Base-by-base conservation (phyloP, 1,140 invertebrate genomes). In the Ostrea edulis region DNA sequence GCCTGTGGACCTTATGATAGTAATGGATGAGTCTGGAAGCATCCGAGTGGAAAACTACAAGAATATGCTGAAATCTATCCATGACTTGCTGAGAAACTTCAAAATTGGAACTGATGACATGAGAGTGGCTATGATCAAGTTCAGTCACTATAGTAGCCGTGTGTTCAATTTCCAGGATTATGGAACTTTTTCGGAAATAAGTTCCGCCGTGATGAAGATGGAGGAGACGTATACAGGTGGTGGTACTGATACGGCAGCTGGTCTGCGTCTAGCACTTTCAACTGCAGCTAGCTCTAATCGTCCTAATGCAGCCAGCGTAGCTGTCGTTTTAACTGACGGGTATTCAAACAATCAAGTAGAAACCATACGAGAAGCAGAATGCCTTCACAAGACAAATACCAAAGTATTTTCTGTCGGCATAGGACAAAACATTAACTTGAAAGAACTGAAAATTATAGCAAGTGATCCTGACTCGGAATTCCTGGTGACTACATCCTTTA, bases 21-120 rank as follows among this genome's bases (percentile, higher is more conserved):
- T 84, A 54, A 84, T 84, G 82, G 82, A 84, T 11, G 82, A 84
- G 12, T 84, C 82, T 53, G 82, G 82, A 84, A 84, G 82, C 25
- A 53, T 84, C n/a, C 52, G 82, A n/a, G 5, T 44, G 17, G 52
- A 22, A 17, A 84, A 84, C 51, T 84, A 44, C 11, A n/a, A 54
- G 52, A 84, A 84, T 20, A 53, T 54, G 82, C 25, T 44, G 54
- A 35, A 0, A 11, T 25, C 54, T 22, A 52, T 54, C 7, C 53
- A 9, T 2, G 44, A 54, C 14, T 17, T 84, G 8, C 52, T 84
- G 22, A n/a, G 82, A 84, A 53, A 84, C 22, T 84, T 54, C 17
- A 55, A 54, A 53, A 84, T 84, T 54, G 82, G 82, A 53, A 12
- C 52, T 0, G n/a, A 53, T 22, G 54, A 84, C 11, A 55, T 84